Evolutionary conservation across 2,888 invertebrate genomes (phyloP).

Genomic region (Melipona bicolor): DNA sequence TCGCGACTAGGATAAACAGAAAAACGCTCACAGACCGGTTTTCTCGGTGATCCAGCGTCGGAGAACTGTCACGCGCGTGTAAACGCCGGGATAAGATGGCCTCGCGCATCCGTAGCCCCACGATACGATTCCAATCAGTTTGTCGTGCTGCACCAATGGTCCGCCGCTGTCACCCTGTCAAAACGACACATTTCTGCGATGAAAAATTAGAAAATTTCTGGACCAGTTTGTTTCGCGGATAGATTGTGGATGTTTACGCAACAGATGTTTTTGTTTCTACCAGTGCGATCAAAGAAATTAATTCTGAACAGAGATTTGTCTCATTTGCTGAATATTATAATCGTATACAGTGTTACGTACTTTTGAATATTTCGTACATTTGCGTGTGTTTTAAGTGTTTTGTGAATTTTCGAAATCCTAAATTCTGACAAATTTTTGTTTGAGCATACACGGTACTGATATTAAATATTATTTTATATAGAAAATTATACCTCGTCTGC

Average conservation of each 20-base stretch:
- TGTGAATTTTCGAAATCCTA: no score
- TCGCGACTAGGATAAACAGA: not conserved
- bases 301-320: no score
- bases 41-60: constrained; percentile 72
- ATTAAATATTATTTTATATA: no score
- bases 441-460: no score
- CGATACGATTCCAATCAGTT: constrained; percentile 86
- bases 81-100: constrained; percentile 85
- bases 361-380: no score
- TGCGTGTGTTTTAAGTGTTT: no score
- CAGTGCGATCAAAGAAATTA: no score
- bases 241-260: not conserved
- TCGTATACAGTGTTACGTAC: no score
- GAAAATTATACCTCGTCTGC: no score
- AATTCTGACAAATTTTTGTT: no score
- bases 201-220: not conserved
- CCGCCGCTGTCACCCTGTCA: constrained; percentile 86
- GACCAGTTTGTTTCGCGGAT: not conserved
- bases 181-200: not conserved
- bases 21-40: constrained; percentile 43
- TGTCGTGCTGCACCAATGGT: constrained; percentile 83
- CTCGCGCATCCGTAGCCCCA: constrained; percentile 86
- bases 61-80: constrained; percentile 83
- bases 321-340: no score
- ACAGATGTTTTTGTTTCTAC: not conserved